phyloP scores from a whole-genome alignment of 1,140 invertebrate genomes.

The Phenacoccus solenopsis region DNA sequence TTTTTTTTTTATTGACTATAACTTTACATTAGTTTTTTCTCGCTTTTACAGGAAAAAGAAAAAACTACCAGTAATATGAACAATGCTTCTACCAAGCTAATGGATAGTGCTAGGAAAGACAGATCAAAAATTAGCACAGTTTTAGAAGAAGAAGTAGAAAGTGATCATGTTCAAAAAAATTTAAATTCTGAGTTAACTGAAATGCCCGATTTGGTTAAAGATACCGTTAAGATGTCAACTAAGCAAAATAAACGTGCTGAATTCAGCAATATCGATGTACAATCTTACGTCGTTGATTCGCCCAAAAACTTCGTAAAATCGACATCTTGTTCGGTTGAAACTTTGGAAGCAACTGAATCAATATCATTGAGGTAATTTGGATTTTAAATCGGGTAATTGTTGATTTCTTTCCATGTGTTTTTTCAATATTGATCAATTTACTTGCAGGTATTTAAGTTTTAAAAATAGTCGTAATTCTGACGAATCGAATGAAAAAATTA shows the following conservation, averaged over 20 bases:
- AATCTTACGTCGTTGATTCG: background rate
- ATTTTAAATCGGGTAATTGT: background rate
- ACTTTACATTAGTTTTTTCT: background rate
- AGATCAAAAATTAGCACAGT: background rate
- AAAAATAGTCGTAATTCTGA: background rate
- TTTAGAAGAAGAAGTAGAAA: background rate
- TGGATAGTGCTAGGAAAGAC: background rate
- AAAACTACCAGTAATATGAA: background rate
- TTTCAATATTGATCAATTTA: background rate
- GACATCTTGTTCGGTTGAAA: background rate
- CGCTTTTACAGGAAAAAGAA: background rate
- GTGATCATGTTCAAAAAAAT: background rate
- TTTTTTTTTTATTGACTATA: background rate
- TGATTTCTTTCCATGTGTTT: background rate
- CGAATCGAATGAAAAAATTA: background rate
- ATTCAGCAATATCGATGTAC: background rate
- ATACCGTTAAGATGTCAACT: background rate
- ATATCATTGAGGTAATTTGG: background rate
- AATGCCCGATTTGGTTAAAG: constrained; percentile 21
- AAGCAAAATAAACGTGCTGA: background rate
- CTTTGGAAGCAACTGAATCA: background rate
- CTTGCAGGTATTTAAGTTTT: background rate
- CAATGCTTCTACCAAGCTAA: background rate
- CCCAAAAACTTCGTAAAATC: background rate
- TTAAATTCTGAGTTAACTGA: background rate